A percentile compares a stretch with the other conserved stretches of the same genome.
These are phyloP conservation scores for Bos taurus DNA, from an alignment of 2,113 vertebrate species.

Conservation along the genomic window ARS-UCD2.0 NC_037347.1:892001-892500, in stretches of 20 bases:
- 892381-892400: not conserved
- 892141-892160: not conserved
- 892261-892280: not conserved
- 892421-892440: not conserved
- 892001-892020: not conserved
- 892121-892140: not conserved
- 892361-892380: not conserved
- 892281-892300: not conserved
- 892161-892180: not conserved
- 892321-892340: not conserved
- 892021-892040: accelerated
- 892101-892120: not conserved
- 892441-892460: not conserved
- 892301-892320: not conserved
- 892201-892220: not conserved
- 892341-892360: not conserved
- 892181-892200: not conserved
- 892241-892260: not conserved
- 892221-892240: not conserved
- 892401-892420: not conserved
- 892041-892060: not conserved
- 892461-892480: not conserved
- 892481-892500: not conserved
- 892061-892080: not conserved
- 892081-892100: not conserved